Evolutionary conservation across 2,888 invertebrate genomes (phyloP), one percentile per base, ranked within the genome.

Genomic region (Drosophila demipolita): DNA sequence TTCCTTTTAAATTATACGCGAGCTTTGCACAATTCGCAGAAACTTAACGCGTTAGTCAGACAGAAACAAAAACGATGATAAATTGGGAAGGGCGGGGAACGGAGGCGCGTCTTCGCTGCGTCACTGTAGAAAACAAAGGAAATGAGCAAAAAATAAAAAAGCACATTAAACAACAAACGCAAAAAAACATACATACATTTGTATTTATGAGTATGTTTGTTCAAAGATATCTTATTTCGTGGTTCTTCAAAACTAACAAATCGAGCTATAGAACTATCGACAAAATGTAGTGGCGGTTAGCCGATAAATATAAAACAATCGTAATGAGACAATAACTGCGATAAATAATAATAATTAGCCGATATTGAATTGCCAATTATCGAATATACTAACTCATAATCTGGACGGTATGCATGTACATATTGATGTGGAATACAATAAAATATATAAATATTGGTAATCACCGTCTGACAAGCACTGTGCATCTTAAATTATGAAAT

Each of bases 191-290:
- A 75, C 74, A 57, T 64, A 35, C 26, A 36, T 66, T n/a, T 48
- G 38, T 60, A 15, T 60, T 45, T 42, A 32, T 57, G 38, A 67
- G 68, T 66, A 50, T 67, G 67, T 54, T 35, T 45, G 60, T 58
- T 20, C 11, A 49, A 35, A 61, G 53, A 61, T 74, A 77, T 73
- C 68, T 68, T 58, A 69, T 74, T 77, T 66, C 62, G 74, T 78
- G 50, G 67, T 64, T 77, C 76, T 68, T 78, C 9, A 74, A 79
- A 68, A 65, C 63, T 65, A 49, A 68, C 79, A 67, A 76, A 74
- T 61, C 58, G 50, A 67, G 38, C 61, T 64, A 50, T 15, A 3
- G 9, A 54, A 57, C 58, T 58, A 78, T 76, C 75, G 78, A 50
- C 53, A n/a, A 36, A 29, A 32, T 17, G 1, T 36, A 29, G 75